Evolutionary conservation across 2,113 vertebrate species (phyloP).

Genomic region (Oryzias woworae): DNA sequence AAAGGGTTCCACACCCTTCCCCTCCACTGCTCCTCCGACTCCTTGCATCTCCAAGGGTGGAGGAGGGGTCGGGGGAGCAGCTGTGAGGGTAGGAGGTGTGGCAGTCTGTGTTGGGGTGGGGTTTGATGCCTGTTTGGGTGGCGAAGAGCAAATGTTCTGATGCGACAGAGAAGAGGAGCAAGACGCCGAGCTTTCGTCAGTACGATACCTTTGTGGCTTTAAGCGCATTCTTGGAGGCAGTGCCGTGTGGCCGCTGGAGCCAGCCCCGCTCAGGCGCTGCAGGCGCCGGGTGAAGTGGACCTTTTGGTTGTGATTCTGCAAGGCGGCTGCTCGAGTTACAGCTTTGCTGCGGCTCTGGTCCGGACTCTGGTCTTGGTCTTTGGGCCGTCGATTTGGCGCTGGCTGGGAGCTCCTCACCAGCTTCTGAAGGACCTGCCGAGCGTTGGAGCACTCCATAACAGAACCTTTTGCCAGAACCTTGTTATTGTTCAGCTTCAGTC

Average conservation of each 20-base stretch:
- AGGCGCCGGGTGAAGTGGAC: constrained; percentile 93
- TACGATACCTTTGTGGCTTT: constrained; percentile 97
- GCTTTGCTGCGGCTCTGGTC: constrained; percentile 31
- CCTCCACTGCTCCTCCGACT: constrained; percentile 72
- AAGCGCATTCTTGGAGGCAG: constrained; percentile 94
- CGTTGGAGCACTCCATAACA: constrained; percentile 85
- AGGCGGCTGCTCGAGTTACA: constrained; percentile 47
- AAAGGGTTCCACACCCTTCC: constrained; percentile 73
- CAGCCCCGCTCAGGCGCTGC: constrained; percentile 82
- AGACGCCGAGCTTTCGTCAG: constrained; percentile 81
- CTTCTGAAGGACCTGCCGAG: constrained; percentile 90
- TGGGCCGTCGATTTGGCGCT: not conserved
- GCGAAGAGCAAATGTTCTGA: constrained; percentile 14
- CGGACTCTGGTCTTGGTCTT: constrained; percentile 32
- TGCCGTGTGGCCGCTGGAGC: constrained; percentile 36
- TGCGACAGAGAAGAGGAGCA: constrained; percentile 35
- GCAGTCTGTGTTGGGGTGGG: not conserved
- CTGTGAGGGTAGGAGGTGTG: not conserved
- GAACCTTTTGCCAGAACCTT: constrained; percentile 89
- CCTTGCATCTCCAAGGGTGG: constrained; percentile 43
- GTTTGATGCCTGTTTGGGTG: constrained; percentile 56
- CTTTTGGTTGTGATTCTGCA: constrained; percentile 86
- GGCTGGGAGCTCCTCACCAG: constrained; percentile 80
- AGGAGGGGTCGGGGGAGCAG: constrained; percentile 23
- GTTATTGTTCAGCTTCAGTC: constrained; percentile 87